phyloP scores from a whole-genome alignment of 2,888 invertebrate genomes.

The Hirtodrosophila trivittata region DNA sequence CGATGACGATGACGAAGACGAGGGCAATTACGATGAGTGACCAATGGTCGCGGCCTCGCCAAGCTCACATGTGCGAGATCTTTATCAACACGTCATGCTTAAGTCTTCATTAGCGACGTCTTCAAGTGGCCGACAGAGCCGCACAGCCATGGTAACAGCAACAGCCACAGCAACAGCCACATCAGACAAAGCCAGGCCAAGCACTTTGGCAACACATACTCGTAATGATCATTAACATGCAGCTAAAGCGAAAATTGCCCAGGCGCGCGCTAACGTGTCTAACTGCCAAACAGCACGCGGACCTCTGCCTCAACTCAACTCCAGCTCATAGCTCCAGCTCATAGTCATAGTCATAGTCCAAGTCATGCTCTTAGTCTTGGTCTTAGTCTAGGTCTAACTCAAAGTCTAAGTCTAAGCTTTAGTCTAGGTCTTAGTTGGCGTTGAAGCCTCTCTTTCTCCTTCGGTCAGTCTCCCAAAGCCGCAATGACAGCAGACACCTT shows the following conservation, averaged over 20 bases:
- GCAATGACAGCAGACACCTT: constrained; percentile 51
- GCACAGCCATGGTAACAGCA: constrained; percentile 10
- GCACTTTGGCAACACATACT: constrained; percentile 38
- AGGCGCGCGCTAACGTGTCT: constrained; percentile 59
- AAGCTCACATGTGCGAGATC: constrained; percentile 57
- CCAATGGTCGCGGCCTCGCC: constrained; percentile 33
- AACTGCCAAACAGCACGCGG: constrained; percentile 56
- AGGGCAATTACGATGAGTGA: constrained; percentile 23
- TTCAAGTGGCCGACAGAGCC: constrained; percentile 48
- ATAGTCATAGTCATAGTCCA: constrained; percentile 4
- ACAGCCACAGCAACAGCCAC: constrained; percentile 15
- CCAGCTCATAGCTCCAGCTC: background rate
- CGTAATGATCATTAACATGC: constrained; percentile 65
- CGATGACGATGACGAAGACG: background rate
- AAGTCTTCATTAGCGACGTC: constrained; percentile 81
- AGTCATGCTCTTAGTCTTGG: constrained; percentile 2
- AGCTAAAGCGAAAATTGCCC: constrained; percentile 60
- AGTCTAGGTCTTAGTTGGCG: background rate
- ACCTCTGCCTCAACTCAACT: constrained; percentile 14
- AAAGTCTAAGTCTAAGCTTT: constrained; percentile 5
- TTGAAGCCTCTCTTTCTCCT: background rate
- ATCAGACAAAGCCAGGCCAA: constrained; percentile 30
- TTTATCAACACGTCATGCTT: constrained; percentile 79
- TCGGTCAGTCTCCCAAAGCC: constrained; percentile 12
- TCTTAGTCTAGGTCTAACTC: constrained; percentile 4